These are phyloP conservation scores for Setophaga coronata DNA, from an alignment of 2,113 vertebrate species.

Conservation along the genomic window DNA sequence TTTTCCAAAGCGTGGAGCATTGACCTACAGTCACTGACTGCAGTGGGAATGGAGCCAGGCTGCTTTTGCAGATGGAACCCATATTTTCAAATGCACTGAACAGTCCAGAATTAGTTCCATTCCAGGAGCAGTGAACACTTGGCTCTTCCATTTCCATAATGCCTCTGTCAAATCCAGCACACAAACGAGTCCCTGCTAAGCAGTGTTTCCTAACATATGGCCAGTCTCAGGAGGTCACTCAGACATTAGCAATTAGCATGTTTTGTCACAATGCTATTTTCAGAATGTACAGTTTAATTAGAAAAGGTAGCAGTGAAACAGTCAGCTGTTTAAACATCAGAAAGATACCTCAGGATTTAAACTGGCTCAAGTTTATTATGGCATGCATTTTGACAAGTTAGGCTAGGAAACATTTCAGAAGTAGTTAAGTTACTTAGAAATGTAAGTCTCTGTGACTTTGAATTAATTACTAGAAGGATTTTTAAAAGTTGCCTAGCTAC, in stretches of 20 bases:
- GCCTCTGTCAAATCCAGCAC: not conserved
- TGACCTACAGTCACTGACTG: not conserved
- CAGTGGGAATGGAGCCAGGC: not conserved
- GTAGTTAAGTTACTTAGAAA: not conserved
- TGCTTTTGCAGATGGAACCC: not conserved
- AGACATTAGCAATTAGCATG: constrained; percentile 51
- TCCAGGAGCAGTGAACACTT: not conserved
- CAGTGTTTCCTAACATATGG: constrained; percentile 49
- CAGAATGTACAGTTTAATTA: constrained; percentile 63
- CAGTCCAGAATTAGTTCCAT: not conserved
- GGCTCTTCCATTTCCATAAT: constrained; percentile 1
- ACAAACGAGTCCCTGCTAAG: not conserved
- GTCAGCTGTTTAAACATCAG: constrained; percentile 42
- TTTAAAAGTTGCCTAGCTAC: not conserved
- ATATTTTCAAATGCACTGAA: not conserved
- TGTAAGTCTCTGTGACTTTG: not conserved
- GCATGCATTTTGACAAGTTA: not conserved
- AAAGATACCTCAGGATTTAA: constrained; percentile 27
- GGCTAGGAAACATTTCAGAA: not conserved
- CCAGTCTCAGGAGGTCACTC: constrained; percentile 46
- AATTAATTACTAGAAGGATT: not conserved
- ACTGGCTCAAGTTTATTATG: not conserved
- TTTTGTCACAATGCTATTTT: constrained; percentile 63
- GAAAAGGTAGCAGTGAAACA: constrained; percentile 46
- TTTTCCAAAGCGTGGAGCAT: not conserved